Evolutionary conservation across 2,888 invertebrate genomes (phyloP).

Genomic region (Acronicta alni): DNA sequence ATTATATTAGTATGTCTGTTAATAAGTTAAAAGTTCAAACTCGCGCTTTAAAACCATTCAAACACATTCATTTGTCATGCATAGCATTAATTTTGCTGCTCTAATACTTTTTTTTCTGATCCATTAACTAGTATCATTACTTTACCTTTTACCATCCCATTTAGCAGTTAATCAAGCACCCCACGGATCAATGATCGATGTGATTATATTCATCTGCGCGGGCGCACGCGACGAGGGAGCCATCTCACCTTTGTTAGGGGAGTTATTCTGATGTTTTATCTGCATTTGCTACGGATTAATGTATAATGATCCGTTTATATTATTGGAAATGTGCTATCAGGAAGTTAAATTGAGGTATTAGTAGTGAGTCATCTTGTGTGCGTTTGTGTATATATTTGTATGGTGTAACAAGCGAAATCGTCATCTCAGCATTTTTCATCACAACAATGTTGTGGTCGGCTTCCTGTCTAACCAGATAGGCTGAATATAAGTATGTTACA

Average conservation of each 20-base stretch:
- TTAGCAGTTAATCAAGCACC: slow-evolving; percentile 46
- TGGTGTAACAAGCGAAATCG: too few species aligned
- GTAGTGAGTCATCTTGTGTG: not conserved
- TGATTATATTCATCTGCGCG: slow-evolving; percentile 46
- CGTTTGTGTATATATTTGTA: not conserved
- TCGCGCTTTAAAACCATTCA: too few species aligned
- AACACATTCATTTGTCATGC: too few species aligned
- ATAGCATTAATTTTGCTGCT: not conserved
- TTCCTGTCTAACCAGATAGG: too few species aligned
- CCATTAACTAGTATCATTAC: slow-evolving; percentile 45
- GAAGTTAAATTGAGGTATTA: not conserved
- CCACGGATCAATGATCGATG: slow-evolving; percentile 46
- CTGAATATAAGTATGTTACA: too few species aligned
- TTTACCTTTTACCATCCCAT: slow-evolving; percentile 27
- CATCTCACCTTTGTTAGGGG: slow-evolving; percentile 35
- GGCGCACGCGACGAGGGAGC: slow-evolving; percentile 41
- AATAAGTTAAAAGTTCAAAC: too few species aligned
- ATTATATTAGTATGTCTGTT: too few species aligned
- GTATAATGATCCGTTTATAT: slow-evolving; percentile 14
- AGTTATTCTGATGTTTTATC: slow-evolving; percentile 35
- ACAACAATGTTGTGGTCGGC: too few species aligned
- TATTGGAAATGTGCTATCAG: slow-evolving; percentile 28
- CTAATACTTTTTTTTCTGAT: slow-evolving; percentile 11
- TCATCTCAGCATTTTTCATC: too few species aligned
- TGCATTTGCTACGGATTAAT: slow-evolving; percentile 37